Conservation (phyloP, 2,888 invertebrate genomes). For the Eristalis pertinax region DNA sequence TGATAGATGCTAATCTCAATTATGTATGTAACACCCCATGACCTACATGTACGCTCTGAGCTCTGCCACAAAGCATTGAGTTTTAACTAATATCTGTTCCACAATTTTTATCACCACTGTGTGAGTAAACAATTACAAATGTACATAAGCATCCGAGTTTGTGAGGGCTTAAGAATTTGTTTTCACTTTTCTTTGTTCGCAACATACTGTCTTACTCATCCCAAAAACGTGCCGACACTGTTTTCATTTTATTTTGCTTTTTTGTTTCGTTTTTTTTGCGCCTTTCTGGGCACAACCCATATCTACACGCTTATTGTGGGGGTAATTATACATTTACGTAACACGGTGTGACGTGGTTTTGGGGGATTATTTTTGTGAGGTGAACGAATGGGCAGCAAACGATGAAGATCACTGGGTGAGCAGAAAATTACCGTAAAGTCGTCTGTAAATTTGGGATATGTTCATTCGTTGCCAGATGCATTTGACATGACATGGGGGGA, state of each 20-base stretch:
- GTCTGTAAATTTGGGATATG: not conserved
- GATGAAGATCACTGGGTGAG: not conserved
- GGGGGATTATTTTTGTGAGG: conserved; percentile 1
- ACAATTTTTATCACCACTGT: not conserved
- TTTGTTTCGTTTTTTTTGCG: conserved; percentile 9
- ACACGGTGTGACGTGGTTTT: conserved; percentile 6
- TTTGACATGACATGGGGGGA: not conserved
- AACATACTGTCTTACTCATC: conserved; percentile 9
- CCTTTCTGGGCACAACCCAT: conserved; percentile 4
- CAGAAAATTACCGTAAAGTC: not conserved
- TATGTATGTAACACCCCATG: too few species aligned
- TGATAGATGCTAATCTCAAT: too few species aligned
- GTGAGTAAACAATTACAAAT: not conserved
- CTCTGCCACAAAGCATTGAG: too few species aligned
- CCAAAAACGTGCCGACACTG: not conserved
- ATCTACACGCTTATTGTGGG: not conserved
- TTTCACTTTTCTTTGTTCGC: not conserved
- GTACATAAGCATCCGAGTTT: not conserved
- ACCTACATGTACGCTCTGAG: too few species aligned
- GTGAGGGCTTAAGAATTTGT: not conserved
- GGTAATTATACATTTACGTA: conserved; percentile 1
- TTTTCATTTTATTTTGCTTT: conserved; percentile 3
- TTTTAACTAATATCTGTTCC: not conserved
- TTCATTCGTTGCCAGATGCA: not conserved
- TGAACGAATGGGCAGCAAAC: conserved; percentile 4